phyloP scores from a whole-genome alignment of 1,140 invertebrate species.

The Drosophila ogumai region DNA sequence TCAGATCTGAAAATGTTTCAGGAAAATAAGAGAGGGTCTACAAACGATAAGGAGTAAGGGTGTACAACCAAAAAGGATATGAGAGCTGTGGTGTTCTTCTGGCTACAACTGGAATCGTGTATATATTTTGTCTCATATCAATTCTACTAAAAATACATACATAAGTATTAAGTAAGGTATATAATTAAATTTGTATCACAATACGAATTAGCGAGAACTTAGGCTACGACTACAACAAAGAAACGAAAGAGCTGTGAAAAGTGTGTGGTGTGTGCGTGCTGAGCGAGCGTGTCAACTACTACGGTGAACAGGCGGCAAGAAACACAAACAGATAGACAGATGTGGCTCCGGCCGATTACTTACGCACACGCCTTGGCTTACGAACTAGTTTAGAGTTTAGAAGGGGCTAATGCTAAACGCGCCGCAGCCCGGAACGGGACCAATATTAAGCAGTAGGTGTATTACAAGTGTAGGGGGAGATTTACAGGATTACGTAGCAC shows the following conservation, averaged over 20 bases:
- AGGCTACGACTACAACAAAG: constrained; percentile 75
- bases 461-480: constrained; percentile 53
- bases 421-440: constrained; percentile 52
- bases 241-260: constrained; percentile 58
- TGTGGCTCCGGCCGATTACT: constrained; percentile 42
- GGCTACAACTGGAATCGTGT: constrained; percentile 70
- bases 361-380: constrained; percentile 68
- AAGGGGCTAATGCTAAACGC: constrained; percentile 33
- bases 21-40: constrained; percentile 9
- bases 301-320: constrained; percentile 29
- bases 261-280: constrained; percentile 57
- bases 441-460: constrained; percentile 45
- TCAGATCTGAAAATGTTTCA: constrained; percentile 18
- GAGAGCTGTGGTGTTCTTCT: constrained; percentile 52
- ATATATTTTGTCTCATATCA: constrained; percentile 77
- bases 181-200: constrained; percentile 81
- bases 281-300: constrained; percentile 56
- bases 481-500: constrained; percentile 69
- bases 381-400: constrained; percentile 55
- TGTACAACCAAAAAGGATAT: constrained; percentile 31
- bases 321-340: constrained; percentile 16
- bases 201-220: constrained; percentile 79
- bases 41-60: constrained; percentile 18
- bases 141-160: constrained; percentile 82
- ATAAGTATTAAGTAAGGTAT: constrained; percentile 72